A percentile compares a stretch with the other conserved stretches of the same genome.
phyloP scores from a whole-genome alignment of 2,888 invertebrate species.

The Elysia crispata region DNA sequence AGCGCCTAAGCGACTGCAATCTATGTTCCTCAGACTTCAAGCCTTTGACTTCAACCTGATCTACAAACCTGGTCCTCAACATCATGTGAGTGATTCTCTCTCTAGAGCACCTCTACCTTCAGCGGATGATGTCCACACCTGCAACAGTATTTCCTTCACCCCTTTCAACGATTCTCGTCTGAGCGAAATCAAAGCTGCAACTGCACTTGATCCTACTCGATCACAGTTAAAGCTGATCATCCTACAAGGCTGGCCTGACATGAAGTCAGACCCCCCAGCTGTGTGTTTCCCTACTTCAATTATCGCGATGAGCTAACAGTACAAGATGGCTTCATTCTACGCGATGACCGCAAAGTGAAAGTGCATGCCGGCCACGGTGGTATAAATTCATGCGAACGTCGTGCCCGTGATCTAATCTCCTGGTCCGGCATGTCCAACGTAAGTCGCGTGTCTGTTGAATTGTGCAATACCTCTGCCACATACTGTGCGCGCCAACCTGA shows the following conservation, averaged over 20 bases:
- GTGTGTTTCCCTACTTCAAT: conserved; percentile 27
- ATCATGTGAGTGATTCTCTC: conserved; percentile 51
- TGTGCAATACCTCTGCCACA: conserved; percentile 50
- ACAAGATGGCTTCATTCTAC: conserved; percentile 23
- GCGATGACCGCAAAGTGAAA: conserved; percentile 23
- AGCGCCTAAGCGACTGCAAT: conserved; percentile 50
- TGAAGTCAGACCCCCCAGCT: conserved; percentile 13
- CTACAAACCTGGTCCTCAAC: conserved; percentile 50
- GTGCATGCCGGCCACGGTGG: conserved; percentile 43
- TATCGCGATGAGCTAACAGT: conserved; percentile 40
- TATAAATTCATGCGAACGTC: conserved; percentile 36
- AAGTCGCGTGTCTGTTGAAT: conserved; percentile 50
- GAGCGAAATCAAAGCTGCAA: conserved; percentile 36
- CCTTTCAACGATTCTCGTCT: conserved; percentile 34
- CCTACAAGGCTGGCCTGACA: conserved; percentile 46
- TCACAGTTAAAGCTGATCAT: conserved; percentile 23
- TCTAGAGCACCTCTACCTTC: conserved; percentile 49
- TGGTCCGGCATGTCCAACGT: conserved; percentile 54
- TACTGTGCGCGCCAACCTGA: conserved; percentile 39
- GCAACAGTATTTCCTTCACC: background rate
- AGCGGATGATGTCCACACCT: background rate
- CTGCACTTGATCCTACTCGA: conserved; percentile 15
- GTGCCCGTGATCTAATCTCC: conserved; percentile 45
- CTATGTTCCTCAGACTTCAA: conserved; percentile 49
- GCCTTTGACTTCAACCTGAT: conserved; percentile 48